Conservation (phyloP, 2,888 invertebrate genomes). For the Malthinus seriepunctatus region DNA sequence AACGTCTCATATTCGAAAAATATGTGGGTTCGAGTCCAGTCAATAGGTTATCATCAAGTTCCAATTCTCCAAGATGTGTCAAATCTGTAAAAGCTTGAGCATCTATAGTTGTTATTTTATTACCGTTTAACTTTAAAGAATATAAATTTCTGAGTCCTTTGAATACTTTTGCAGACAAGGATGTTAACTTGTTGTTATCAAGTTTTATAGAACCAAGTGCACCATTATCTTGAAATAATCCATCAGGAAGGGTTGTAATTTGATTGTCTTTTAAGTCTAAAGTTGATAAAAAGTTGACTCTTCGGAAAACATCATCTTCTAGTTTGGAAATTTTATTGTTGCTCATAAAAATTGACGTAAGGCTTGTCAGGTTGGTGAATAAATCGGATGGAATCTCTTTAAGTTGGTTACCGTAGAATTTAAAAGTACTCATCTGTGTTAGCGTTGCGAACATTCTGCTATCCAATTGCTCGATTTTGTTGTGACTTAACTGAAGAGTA, state of each 20-base stretch:
- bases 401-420: neutral
- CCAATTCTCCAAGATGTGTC: neutral
- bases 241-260: neutral
- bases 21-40: neutral
- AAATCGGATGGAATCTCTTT: neutral
- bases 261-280: constrained; percentile 4
- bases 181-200: neutral
- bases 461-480: too few relatives aligned
- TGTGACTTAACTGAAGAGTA: too few relatives aligned
- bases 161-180: neutral
- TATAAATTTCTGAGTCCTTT: neutral
- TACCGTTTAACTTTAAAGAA: constrained; percentile 6
- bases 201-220: neutral
- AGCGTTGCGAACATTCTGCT: neutral
- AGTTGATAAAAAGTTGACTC: neutral
- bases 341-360: neutral
- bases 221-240: constrained; percentile 5
- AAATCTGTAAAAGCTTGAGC: constrained; percentile 4
- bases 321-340: neutral
- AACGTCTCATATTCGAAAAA: neutral
- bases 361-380: neutral
- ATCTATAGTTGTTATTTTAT: constrained; percentile 1
- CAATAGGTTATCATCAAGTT: constrained; percentile 6
- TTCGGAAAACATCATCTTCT: constrained; percentile 1
- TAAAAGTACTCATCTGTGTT: neutral